Percentiles rank a stretch among this genome's conserved stretches.
phyloP scores from a whole-genome alignment of 2,888 invertebrate genomes.

The Fragum sueziense region DNA sequence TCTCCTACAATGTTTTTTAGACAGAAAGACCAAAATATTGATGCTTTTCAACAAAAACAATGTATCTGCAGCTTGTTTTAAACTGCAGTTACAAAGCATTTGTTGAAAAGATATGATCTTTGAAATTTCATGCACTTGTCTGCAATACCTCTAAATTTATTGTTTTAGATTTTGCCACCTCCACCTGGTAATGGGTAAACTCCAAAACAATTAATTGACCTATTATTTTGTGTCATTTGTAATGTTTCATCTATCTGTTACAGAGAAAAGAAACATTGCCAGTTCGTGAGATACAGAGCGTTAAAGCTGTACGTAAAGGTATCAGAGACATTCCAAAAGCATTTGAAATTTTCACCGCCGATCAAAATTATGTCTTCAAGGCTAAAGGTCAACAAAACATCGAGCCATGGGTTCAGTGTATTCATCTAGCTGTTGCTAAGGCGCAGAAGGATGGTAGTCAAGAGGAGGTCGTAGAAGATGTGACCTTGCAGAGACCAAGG shows the following conservation, averaged over 20 bases:
- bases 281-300: slow-evolving; percentile 95
- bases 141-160: too few species aligned
- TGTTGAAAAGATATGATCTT: too few species aligned
- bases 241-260: slow-evolving; percentile 34
- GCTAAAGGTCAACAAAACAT: slow-evolving; percentile 97
- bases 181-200: too few species aligned
- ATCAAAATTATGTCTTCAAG: slow-evolving; percentile 94
- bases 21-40: too few species aligned
- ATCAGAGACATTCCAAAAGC: slow-evolving; percentile 95
- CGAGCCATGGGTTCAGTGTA: slow-evolving; percentile 96
- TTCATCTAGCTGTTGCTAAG: slow-evolving; percentile 96
- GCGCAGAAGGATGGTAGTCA: slow-evolving; percentile 84
- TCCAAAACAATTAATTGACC: too few species aligned
- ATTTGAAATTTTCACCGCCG: slow-evolving; percentile 95
- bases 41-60: too few species aligned
- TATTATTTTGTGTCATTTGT: too few species aligned
- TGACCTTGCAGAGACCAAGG: slow-evolving; percentile 62
- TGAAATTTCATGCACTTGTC: too few species aligned
- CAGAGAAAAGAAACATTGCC: slow-evolving; percentile 92
- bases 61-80: too few species aligned
- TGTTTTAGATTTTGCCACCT: too few species aligned
- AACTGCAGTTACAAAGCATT: too few species aligned
- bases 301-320: slow-evolving; percentile 95
- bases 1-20: too few species aligned
- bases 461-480: slow-evolving; percentile 48